Evolutionary conservation across 1,140 invertebrate genomes (phyloP).

Genomic region (Parapsyche elsis): DNA sequence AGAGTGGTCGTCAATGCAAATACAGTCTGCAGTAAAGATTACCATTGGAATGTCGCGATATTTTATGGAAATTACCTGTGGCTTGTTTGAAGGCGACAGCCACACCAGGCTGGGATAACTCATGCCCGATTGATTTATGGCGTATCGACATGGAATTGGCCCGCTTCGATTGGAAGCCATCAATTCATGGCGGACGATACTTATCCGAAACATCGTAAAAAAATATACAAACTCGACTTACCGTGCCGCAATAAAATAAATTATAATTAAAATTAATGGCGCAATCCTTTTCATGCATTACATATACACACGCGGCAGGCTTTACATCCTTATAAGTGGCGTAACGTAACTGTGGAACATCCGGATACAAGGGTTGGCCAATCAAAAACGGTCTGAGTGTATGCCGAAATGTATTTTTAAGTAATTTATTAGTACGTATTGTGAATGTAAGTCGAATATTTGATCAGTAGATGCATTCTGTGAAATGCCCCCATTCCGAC

Average conservation of each 20-base stretch:
- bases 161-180: constrained; percentile 4
- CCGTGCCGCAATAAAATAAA: no score
- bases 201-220: not conserved
- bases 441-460: not conserved
- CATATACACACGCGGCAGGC: no score
- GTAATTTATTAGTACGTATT: no score
- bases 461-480: not conserved
- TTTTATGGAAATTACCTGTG: constrained; percentile 43
- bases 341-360: no score
- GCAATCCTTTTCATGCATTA: no score
- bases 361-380: no score
- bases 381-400: no score
- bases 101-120: constrained; percentile 7
- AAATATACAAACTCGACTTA: not conserved
- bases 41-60: constrained; percentile 47
- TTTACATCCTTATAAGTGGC: no score
- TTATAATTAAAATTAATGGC: no score
- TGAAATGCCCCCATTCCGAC: not conserved
- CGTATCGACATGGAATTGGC: constrained; percentile 26
- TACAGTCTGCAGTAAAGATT: constrained; percentile 33
- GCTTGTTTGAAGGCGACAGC: constrained; percentile 17
- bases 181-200: not conserved
- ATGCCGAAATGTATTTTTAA: no score
- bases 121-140: constrained; percentile 29
- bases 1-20: constrained; percentile 27